Conservation (phyloP, 2,797 vertebrate genomes). For the Centroberyx gerrardi region DNA sequence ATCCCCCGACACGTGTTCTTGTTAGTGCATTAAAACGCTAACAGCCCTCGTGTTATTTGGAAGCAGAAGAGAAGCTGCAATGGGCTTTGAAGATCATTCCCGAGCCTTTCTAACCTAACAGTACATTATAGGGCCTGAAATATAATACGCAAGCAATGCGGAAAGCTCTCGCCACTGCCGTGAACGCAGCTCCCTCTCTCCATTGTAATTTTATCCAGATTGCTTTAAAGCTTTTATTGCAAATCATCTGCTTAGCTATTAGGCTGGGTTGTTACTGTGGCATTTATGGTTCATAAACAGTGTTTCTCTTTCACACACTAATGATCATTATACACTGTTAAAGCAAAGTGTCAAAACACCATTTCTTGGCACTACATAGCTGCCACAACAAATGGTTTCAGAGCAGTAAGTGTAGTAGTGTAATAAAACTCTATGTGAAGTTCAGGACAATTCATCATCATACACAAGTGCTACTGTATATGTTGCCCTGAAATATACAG, state of each 20-base stretch:
- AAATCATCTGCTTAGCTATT: conserved; percentile 71
- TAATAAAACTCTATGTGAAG: background rate
- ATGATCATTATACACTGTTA: conserved; percentile 68
- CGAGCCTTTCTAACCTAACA: conserved; percentile 20
- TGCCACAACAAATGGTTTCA: conserved; percentile 25
- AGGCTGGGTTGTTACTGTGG: conserved; percentile 58
- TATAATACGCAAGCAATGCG: conserved; percentile 43
- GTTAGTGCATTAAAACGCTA: conserved; percentile 63
- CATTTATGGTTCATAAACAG: conserved; percentile 75
- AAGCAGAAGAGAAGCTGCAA: conserved; percentile 30
- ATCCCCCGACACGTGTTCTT: conserved; percentile 68
- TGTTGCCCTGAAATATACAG: too few relatives aligned
- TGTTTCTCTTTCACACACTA: conserved; percentile 70
- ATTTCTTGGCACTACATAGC: conserved; percentile 31
- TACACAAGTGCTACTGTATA: background rate
- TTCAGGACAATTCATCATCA: conserved; percentile 9
- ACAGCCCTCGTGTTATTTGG: conserved; percentile 51
- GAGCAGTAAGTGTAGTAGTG: background rate
- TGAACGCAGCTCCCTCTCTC: conserved; percentile 54
- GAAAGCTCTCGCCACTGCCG: conserved; percentile 59
- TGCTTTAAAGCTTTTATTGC: conserved; percentile 71
- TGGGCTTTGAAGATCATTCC: conserved; percentile 37
- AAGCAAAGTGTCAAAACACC: conserved; percentile 54
- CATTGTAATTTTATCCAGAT: conserved; percentile 67
- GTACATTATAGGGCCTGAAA: conserved; percentile 51